These are phyloP conservation scores for Acinonyx jubatus DNA, from an alignment of 2,113 vertebrate genomes.

Conservation along the genomic window DNA sequence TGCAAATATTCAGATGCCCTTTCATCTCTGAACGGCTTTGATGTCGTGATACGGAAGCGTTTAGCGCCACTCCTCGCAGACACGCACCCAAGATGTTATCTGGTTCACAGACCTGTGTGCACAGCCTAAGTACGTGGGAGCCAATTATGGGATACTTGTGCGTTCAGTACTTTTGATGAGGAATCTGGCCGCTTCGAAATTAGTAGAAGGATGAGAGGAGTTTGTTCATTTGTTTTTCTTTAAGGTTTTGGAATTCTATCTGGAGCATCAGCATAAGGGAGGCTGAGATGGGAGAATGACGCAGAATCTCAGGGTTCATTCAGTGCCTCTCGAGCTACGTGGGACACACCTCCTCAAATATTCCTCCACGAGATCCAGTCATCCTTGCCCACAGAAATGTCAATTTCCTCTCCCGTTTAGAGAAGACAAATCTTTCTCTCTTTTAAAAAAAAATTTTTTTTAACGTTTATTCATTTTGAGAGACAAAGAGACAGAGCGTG, in stretches of 20 bases:
- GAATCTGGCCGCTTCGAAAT: neutral
- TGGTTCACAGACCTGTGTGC: conserved; percentile 76
- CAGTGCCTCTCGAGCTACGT: no score
- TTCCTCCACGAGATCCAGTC: neutral
- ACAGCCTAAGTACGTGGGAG: conserved; percentile 77
- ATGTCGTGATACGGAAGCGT: conserved; percentile 87
- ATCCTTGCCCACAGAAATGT: neutral
- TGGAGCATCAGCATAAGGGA: conserved; percentile 64
- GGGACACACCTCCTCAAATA: no score
- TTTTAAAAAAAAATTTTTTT: no score
- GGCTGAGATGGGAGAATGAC: neutral
- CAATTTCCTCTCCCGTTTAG: neutral
- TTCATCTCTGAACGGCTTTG: conserved; percentile 90
- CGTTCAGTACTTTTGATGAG: conserved; percentile 62
- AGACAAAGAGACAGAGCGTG: no score
- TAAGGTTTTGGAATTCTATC: conserved; percentile 65
- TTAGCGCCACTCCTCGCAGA: conserved; percentile 80
- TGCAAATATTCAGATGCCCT: conserved; percentile 84
- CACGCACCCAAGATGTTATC: conserved; percentile 79
- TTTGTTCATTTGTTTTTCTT: conserved; percentile 50
- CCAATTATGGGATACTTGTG: conserved; percentile 62
- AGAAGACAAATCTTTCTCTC: neutral
- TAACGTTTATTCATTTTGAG: no score
- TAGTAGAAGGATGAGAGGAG: conserved; percentile 67
- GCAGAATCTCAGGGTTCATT: conserved; percentile 44